Base-by-base conservation (phyloP, 1,140 invertebrate genomes). In the Pogonomyrmex californicus region DNA sequence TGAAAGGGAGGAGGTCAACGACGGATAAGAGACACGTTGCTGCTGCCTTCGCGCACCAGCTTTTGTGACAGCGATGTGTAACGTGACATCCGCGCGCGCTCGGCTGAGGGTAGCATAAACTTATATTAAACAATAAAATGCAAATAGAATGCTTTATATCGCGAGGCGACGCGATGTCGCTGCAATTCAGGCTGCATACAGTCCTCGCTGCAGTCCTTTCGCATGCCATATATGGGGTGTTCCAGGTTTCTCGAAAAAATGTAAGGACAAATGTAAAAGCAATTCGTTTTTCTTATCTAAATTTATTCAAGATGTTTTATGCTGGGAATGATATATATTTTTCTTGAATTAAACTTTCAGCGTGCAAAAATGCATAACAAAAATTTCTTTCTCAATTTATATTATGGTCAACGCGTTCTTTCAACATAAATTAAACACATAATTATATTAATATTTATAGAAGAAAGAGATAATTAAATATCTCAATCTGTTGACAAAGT, bases 61-160 rank as follows among this genome's bases (percentile, higher is more conserved):
- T 68, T 17, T 44, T 65, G 14, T 38, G 41, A 66, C 56, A 41
- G 47, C 60, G 44, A 71, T 70, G 60, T 86, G 68, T 81, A 82
- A 86, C 76, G 78, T 47, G 51, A 60, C 30, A 44, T 62, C 14
- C 41, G 70, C 51, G 36, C 47, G 70, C 51, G 30, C 62, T 81
- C 58, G 70, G 86, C 44, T 73, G 86, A 88, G 86, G 71, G 82
- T 82, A 85, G 90, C 90, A 91, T 93, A 93, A 93, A 94, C 92
- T 94, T 93, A 93, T 93, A 94, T 94, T 93, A 93, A 94, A 94
- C 92, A 93, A 93, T 94, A 93, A 94, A 92, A 94, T 93, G 93
- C 92, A 94, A 94, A 94, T 94, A 91, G 87, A 91, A 91, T 77
- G 90, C 79, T 91, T 91, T 86, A 91, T 92, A 85, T 85, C 87